Evolutionary conservation across 2,888 invertebrate species (phyloP), one percentile per base, ranked within the genome.

Genomic region (Limenitis camilla): DNA sequence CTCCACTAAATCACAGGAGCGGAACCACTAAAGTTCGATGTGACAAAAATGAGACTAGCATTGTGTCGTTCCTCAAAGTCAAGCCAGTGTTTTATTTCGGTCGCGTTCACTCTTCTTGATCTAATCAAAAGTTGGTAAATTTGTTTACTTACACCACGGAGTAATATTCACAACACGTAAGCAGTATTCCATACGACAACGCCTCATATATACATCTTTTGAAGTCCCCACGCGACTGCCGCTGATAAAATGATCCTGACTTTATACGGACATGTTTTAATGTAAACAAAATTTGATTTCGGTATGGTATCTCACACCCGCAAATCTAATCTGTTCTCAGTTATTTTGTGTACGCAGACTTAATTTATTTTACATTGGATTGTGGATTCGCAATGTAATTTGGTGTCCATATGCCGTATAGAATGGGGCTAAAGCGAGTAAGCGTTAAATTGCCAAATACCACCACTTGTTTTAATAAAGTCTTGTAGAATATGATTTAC

Each of bases 81-180:
- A 61, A 59, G 59, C 57, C 19, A 59, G 60, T 60, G 53, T 68
- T 73, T 75, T 76, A 80, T 78, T 77, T 75, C 58, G 59, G 71
- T 73, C 76, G 74, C 76, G 76, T 77, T 69, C 68, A 59, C 61
- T 60, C 60, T 69, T 64, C 70, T 74, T 78, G 80, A 83, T 85
- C 74, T 77, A 80, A 82, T 84, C 82, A 83, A 79, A 83, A 81
- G 74, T 80, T 81, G 71, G 72, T 72, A 78, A 86, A 82, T 83
- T 79, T 83, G 81, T 80, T 84, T 83, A 81, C 81, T 78, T 78
- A 80, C 71, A 76, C 77, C 70, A 74, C 68, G 67, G 60, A 42
- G 64, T 64, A 63, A 72, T 78, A 83, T 83, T 82, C 84, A 65
- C 70, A 64, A 75, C 85, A 84, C 84, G 84, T 84, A 83, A 78